Evolutionary conservation across 2,888 invertebrate genomes (phyloP).

Genomic region (Falcaria lacertinaria): DNA sequence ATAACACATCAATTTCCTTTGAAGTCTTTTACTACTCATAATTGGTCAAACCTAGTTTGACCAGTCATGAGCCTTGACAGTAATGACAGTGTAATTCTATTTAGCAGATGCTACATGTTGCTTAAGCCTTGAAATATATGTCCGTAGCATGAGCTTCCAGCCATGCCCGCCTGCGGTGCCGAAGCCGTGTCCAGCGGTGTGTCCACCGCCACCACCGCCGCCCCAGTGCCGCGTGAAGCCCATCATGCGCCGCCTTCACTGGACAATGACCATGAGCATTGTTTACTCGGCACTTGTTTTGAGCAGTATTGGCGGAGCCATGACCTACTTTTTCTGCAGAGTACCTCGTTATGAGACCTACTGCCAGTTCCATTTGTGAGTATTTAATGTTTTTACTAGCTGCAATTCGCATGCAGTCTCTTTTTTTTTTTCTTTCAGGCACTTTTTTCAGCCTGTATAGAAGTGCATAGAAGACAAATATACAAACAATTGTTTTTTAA

Average conservation of each 20-base stretch:
- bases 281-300: slow-evolving; percentile 70
- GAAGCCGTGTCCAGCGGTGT: slow-evolving; percentile 40
- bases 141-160: slow-evolving; percentile 26
- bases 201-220: slow-evolving; percentile 41
- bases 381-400: too few species aligned
- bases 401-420: too few species aligned
- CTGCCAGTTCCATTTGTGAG: background rate
- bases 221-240: slow-evolving; percentile 71
- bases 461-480: too few species aligned
- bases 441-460: too few species aligned
- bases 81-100: background rate
- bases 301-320: slow-evolving; percentile 51
- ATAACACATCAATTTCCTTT: too few species aligned
- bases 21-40: too few species aligned
- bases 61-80: too few species aligned
- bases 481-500: too few species aligned
- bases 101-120: too few species aligned
- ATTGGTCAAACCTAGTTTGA: too few species aligned
- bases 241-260: slow-evolving; percentile 84
- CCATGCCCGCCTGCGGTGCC: slow-evolving; percentile 45
- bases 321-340: slow-evolving; percentile 55
- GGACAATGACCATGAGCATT: slow-evolving; percentile 79
- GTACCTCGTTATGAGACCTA: background rate
- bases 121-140: too few species aligned
- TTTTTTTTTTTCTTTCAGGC: too few species aligned